Evolutionary conservation across 2,888 invertebrate species (phyloP), one percentile per base, ranked within the genome.

Genomic region (Heteropelma amictum): DNA sequence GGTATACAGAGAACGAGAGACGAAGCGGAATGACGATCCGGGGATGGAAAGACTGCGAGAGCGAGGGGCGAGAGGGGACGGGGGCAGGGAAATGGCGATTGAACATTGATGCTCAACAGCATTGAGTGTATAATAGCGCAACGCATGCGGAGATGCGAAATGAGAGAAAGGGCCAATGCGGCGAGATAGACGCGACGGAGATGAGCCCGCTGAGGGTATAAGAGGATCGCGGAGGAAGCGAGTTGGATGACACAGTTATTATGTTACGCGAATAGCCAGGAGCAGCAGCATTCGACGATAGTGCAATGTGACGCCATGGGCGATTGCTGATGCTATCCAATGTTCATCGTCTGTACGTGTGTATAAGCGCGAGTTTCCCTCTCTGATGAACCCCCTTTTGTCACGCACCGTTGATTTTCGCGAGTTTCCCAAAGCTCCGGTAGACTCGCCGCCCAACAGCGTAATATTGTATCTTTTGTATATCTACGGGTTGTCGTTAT

Each of bases 341-440:
- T 42, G 8, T 47, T 45, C 45, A 70, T 47, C 40, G 19, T 42
- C 45, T 54, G 21, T n/a, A 14, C 33, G 17, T 26, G 21, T 60
- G n/a, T n/a, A n/a, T n/a, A n/a, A n/a, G n/a, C n/a, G n/a, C 54
- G 42, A 64, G 51, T 63, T 40, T 76, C 76, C 68, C 75, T 81
- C 78, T 73, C 80, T 81, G 84, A 86, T 86, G 84, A 86, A 86
- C 83, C 86, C 83, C 84, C n/a, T n/a, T 85, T 86, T 84, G 84
- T 85, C 80, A 85, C 82, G 82, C 82, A 77, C 81, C 81, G 84
- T 84, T 86, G 86, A 85, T 84, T 87, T 85, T 84, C 75, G 53
- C 75, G 58, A 76, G 72, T 68, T 53, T 35, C 61, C 42, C 54
- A 68, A 54, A 49, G 19, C 64, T 58, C 49, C n/a, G n/a, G n/a